Conservation (phyloP, 2,113 vertebrate species). For the Bubalus kerabau region DNA sequence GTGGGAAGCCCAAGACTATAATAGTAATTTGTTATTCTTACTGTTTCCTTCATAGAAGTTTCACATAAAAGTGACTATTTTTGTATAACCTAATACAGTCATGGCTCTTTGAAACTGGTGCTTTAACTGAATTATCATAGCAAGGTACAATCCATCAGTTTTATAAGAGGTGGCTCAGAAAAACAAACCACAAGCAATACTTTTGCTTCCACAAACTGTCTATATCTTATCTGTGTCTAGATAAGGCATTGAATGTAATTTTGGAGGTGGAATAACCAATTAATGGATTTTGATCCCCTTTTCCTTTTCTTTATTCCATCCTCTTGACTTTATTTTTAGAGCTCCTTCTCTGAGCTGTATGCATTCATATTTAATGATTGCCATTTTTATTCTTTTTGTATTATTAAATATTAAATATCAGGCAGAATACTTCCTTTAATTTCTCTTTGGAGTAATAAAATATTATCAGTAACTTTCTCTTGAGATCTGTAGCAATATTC, state of each 20-base stretch:
- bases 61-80: neutral
- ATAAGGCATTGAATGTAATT: neutral
- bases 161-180: neutral
- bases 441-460: slow-evolving; percentile 51
- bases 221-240: neutral
- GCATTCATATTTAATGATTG: slow-evolving; percentile 61
- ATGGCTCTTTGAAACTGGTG: neutral
- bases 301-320: neutral
- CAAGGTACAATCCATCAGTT: neutral
- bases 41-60: neutral
- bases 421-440: slow-evolving; percentile 45
- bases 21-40: neutral
- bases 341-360: slow-evolving; percentile 10
- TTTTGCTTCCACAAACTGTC: neutral
- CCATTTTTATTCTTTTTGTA: slow-evolving; percentile 64
- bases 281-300: neutral
- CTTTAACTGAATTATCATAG: neutral
- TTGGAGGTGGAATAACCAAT: neutral
- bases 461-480: slow-evolving; percentile 16
- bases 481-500: neutral
- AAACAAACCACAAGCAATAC: neutral
- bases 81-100: neutral
- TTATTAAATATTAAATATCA: slow-evolving; percentile 66
- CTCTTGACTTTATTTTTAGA: slow-evolving; percentile 35
- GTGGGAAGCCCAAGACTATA: neutral